These are phyloP conservation scores for Sylvia borin DNA, from an alignment of 2,797 vertebrate species.

Conservation along the genomic window DNA sequence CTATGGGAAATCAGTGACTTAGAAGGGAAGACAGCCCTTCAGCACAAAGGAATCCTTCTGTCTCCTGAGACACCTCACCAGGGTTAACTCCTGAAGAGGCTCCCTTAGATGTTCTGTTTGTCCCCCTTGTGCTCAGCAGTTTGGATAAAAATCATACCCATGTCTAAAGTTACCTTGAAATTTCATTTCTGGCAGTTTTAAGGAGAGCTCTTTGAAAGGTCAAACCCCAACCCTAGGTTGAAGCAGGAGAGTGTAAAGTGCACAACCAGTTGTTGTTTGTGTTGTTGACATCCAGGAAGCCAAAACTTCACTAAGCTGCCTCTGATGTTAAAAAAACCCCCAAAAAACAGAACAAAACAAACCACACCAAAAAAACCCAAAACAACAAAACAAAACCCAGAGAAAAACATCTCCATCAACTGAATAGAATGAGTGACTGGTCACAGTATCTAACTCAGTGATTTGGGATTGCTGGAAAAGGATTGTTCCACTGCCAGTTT, in stretches of 20 bases:
- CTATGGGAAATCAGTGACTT: not conserved
- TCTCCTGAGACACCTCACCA: not conserved
- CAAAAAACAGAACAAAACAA: too few species aligned
- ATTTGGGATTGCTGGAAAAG: not conserved
- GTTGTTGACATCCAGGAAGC: not conserved
- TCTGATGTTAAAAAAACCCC: not conserved
- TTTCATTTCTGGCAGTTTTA: not conserved
- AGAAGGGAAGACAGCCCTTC: not conserved
- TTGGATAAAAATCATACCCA: not conserved
- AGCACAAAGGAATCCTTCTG: not conserved
- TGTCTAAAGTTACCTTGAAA: not conserved
- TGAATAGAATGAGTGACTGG: not conserved
- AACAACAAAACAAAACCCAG: not conserved
- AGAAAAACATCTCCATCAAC: not conserved
- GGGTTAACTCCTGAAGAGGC: not conserved
- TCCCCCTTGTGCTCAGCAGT: not conserved
- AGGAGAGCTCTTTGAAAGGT: not conserved
- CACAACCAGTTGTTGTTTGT: accelerated
- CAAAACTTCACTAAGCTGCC: not conserved
- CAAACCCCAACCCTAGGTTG: not conserved
- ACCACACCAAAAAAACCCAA: accelerated
- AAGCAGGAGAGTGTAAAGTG: not conserved
- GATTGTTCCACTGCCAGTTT: not conserved
- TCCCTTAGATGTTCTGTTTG: not conserved
- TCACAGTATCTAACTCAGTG: not conserved